phyloP scores from a whole-genome alignment of 2,888 invertebrate species.

The Schizaphis graminum region DNA sequence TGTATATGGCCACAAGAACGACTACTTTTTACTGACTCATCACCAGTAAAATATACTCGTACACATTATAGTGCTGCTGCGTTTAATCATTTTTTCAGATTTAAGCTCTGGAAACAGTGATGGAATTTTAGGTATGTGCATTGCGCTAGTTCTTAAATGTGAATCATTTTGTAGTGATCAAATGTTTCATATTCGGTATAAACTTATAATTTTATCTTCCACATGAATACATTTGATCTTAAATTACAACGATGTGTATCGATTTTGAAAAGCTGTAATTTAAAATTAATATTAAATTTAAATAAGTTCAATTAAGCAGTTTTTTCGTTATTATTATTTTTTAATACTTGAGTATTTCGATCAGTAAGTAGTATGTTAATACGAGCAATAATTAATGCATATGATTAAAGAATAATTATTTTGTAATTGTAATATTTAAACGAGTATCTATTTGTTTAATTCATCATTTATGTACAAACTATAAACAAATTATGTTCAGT shows the following conservation, averaged over 20 bases:
- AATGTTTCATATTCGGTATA: slow-evolving; percentile 22
- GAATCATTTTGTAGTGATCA: neutral
- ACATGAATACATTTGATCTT: neutral
- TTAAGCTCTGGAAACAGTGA: neutral
- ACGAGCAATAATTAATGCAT: neutral
- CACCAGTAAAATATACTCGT: neutral
- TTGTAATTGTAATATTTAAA: neutral
- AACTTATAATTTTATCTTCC: slow-evolving; percentile 24
- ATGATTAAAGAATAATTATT: slow-evolving; percentile 7
- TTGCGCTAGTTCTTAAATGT: too few relatives aligned
- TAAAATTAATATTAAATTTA: neutral
- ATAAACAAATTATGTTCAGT: neutral
- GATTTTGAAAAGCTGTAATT: neutral
- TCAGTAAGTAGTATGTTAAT: neutral
- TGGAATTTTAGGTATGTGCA: slow-evolving; percentile 33
- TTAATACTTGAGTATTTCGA: neutral
- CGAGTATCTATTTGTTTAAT: slow-evolving; percentile 20
- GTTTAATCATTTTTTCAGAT: slow-evolving; percentile 41
- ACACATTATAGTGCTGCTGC: neutral
- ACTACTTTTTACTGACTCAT: slow-evolving; percentile 32
- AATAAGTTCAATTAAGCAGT: neutral
- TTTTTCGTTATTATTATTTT: neutral
- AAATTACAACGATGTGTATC: neutral
- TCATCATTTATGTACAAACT: neutral
- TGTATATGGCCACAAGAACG: neutral